Evolutionary conservation across 2,113 vertebrate species (phyloP), one percentile per base, ranked within the genome.

Genomic region (Microcebus ravelobensis): DNA sequence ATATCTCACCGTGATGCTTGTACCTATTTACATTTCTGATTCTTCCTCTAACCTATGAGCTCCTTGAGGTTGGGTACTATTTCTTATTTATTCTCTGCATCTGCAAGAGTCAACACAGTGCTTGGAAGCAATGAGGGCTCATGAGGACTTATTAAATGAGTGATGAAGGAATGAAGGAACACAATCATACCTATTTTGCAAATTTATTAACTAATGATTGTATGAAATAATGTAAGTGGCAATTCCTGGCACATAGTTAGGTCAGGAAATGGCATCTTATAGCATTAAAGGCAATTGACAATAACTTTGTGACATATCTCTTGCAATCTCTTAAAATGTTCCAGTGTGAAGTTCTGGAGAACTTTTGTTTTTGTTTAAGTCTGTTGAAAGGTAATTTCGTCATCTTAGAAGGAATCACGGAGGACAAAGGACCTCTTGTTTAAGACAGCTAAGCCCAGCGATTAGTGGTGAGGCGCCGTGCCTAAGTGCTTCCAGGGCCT

Each of bases 341-440:
- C 79, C 50, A 90, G 39, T 90, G 14, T 81, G 74, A 94, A 95
- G 89, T 87, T 96, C 87, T 80, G 74, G 65, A 90, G 76, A 94
- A 92, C 3, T 76, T 97, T 96, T 95, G 71, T 74, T 79, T 96
- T 90, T 83, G 84, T 84, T 92, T 80, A 86, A 95, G 90, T 94
- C 87, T 90, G 79, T 90, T 77, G 94, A 94, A 97, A 97, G 95
- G 96, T 96, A 96, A 95, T 97, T 95, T 95, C 45, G 0, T 93
- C 91, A 95, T 84, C 50, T 52, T 20, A 71, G 50, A 93, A 92
- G 29, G 92, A 92, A 91, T 93, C 93, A 88, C 55, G 4, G 96
- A 96, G 91, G 95, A 98, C 97, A 98, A 97, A 96, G 93, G 81
- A 68, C 83, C 87, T 96, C 80, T 97, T 97, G 95, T 98, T 94